Conservation (phyloP, 2,113 vertebrate species). For the Callionymus lyra region DNA sequence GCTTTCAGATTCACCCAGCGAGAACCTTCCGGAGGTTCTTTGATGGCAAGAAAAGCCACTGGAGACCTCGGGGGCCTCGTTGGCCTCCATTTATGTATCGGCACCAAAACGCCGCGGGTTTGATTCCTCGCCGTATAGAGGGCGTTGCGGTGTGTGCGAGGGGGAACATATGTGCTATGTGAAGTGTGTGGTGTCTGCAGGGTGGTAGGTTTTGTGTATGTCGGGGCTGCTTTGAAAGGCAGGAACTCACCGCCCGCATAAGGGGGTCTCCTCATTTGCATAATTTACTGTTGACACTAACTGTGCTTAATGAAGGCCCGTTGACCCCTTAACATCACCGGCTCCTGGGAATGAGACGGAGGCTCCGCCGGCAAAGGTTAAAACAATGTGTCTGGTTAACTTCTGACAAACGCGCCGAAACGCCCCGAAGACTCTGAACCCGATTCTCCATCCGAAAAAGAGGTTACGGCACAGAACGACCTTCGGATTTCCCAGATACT, state of each 20-base stretch:
- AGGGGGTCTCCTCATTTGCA: slow-evolving; percentile 64
- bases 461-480: slow-evolving; percentile 30
- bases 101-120: slow-evolving; percentile 42
- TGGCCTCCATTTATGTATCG: slow-evolving; percentile 50
- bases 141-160: slow-evolving; percentile 32
- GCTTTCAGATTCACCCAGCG: slow-evolving; percentile 62
- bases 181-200: slow-evolving; percentile 19
- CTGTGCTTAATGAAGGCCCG: slow-evolving; percentile 67
- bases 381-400: slow-evolving; percentile 62
- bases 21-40: slow-evolving; percentile 66
- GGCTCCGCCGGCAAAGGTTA: slow-evolving; percentile 55
- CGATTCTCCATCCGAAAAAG: slow-evolving; percentile 13
- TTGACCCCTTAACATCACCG: slow-evolving; percentile 53
- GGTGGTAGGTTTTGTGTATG: slow-evolving; percentile 43
- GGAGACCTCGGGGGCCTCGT: slow-evolving; percentile 52
- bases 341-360: slow-evolving; percentile 60
- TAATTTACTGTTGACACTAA: slow-evolving; percentile 72
- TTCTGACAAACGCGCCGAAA: slow-evolving; percentile 45
- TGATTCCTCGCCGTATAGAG: slow-evolving; percentile 42
- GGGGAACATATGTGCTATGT: slow-evolving; percentile 22
- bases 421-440: slow-evolving; percentile 29
- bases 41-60: slow-evolving; percentile 59
- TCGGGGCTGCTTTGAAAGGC: slow-evolving; percentile 45
- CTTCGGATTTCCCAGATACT: slow-evolving; percentile 29
- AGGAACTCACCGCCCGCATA: slow-evolving; percentile 46